phyloP scores from a whole-genome alignment of 2,113 vertebrate species.

The Dasyprocta punctata region DNA sequence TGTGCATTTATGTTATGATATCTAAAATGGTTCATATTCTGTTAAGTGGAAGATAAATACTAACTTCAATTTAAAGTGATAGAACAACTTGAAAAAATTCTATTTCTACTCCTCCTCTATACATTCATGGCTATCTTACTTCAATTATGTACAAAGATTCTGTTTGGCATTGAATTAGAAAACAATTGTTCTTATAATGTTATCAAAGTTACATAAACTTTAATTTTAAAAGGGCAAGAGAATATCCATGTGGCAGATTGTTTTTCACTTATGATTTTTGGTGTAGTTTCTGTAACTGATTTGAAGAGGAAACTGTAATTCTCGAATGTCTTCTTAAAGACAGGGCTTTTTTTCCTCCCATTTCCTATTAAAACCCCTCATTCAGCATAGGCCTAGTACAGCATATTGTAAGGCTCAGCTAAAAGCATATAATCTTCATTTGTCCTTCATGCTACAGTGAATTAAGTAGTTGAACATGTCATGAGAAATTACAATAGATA shows the following conservation, averaged over 20 bases:
- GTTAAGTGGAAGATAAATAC: not conserved
- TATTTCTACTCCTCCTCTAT: not conserved
- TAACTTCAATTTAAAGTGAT: not conserved
- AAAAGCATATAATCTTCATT: slow-evolving; percentile 57
- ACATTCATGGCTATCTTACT: not conserved
- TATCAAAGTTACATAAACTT: not conserved
- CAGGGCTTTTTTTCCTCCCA: rapidly evolving
- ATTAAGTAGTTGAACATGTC: slow-evolving; percentile 64
- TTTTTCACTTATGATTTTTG: not conserved
- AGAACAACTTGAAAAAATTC: not conserved
- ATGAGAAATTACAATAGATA: slow-evolving; percentile 57
- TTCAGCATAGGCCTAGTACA: not conserved
- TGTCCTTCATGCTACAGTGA: slow-evolving; percentile 59
- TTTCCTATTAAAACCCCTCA: too few species aligned
- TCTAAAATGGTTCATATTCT: not conserved
- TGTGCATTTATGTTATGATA: not conserved
- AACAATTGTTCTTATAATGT: not conserved
- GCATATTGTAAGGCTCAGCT: not conserved
- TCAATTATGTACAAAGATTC: not conserved
- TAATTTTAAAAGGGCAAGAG: not conserved
- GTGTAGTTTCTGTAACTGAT: not conserved
- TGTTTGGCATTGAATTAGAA: not conserved
- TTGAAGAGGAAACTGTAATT: slow-evolving; percentile 46
- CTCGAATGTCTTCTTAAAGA: not conserved
- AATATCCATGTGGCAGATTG: not conserved